Evolutionary conservation across 30 jellyfish, hydroid and myxozoan species (phyloP), one percentile per base, ranked within the genome.

Genomic region (Turritopsis dohrnii): DNA sequence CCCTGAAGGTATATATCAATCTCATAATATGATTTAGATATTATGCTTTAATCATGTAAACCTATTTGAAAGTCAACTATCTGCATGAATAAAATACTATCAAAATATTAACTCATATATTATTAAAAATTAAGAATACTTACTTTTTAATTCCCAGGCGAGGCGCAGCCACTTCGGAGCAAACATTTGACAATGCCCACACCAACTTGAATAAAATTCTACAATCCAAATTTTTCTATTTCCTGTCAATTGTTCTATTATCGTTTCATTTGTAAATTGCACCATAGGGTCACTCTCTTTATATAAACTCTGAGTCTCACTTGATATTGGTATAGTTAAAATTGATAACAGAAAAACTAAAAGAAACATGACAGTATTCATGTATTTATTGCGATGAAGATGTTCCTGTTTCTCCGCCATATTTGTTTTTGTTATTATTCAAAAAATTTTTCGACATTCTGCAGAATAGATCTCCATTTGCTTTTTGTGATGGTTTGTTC

Each of bases 131-230:
- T 17, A 29, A 72, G 5, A 71, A 83, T 26, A 89, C 87, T 54
- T 84, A 95, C 99, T 87, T 85, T 84, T 83, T 24, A 90, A 54
- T 74, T 95, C 96, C 82, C 74, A 69, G 8, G 97, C 91, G 22
- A 95, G 85, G 52, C 88, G 84, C 60, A 79, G 71, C 97, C 97
- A 95, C 1, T 97, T 95, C 24, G 97, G 97, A 20, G 99, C 97
- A 86, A 95, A 95, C 26, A 94, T 93, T 76, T 90, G 97, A 81
- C 99, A 95, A 80, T 95, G 99, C 41, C 98, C 98, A 86, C 99
- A 95, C 99, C 99, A 95, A 76, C 97, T 87, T n/a, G 97, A 92
- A 82, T 95, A 95, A 86, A 95, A 95, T 84, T 90, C 98, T 8
- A 95, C 98, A 31, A 95, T 89, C 99, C 99, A 94, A 0, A 81